Conservation (phyloP, 2,113 vertebrate genomes). For the Gymnorhina tibicen region DNA sequence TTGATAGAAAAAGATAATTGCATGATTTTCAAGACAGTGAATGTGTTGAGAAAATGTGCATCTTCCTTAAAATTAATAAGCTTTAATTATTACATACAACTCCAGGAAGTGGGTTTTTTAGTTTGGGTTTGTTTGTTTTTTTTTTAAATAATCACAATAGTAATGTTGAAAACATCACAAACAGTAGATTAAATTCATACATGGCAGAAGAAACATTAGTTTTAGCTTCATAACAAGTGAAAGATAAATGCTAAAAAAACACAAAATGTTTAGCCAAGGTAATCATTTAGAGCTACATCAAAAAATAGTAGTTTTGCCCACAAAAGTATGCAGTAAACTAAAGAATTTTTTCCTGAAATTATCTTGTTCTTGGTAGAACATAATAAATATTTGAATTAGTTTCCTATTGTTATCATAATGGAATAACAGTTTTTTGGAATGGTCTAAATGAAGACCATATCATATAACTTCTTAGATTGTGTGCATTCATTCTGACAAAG, state of each 20-base stretch:
- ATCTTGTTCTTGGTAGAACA: neutral
- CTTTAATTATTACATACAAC: neutral
- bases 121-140: neutral
- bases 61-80: neutral
- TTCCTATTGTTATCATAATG: neutral
- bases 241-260: neutral
- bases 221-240: neutral
- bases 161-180: neutral
- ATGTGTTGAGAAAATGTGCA: neutral
- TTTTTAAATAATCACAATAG: neutral
- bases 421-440: neutral
- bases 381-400: neutral
- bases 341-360: neutral
- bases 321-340: neutral
- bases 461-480: neutral
- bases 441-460: neutral
- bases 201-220: neutral
- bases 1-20: neutral
- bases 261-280: neutral
- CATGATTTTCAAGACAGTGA: neutral
- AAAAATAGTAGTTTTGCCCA: neutral
- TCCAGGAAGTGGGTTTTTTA: neutral
- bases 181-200: neutral
- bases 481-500: neutral
- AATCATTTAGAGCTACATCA: neutral